These are phyloP conservation scores for Gymnocephalus cernua DNA, from an alignment of 2,113 vertebrate species.

Conservation along the genomic window DNA sequence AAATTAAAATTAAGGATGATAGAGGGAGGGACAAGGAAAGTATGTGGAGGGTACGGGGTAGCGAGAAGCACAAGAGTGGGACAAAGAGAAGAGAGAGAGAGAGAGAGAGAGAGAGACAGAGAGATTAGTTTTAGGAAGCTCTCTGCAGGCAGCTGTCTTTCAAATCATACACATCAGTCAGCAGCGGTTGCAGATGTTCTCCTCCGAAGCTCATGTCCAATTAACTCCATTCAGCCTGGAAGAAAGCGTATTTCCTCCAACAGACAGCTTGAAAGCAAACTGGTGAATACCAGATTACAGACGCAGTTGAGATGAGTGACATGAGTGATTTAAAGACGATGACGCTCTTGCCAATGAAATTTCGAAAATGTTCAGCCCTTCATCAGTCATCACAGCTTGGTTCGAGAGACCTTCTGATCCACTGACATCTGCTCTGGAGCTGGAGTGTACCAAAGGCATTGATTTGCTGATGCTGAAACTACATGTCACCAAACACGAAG, in stretches of 20 bases:
- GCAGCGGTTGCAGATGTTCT: conserved; percentile 63
- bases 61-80: neutral
- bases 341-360: conserved; percentile 20
- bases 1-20: conserved; percentile 32
- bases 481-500: conserved; percentile 28
- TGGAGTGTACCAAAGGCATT: conserved; percentile 3
- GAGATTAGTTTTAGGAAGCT: conserved; percentile 58
- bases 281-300: conserved; percentile 57
- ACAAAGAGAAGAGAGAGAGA: conserved; percentile 30
- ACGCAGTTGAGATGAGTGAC: conserved; percentile 42
- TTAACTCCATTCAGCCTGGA: conserved; percentile 69
- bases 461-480: conserved; percentile 29
- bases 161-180: conserved; percentile 55
- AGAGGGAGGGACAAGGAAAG: conserved; percentile 5
- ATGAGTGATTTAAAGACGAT: conserved; percentile 49
- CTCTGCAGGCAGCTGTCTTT: conserved; percentile 69
- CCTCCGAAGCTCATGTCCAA: conserved; percentile 63
- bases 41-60: conserved; percentile 8
- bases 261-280: conserved; percentile 63
- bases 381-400: neutral
- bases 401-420: conserved; percentile 22
- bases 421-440: conserved; percentile 29
- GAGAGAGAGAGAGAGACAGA: conserved; percentile 17
- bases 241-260: conserved; percentile 57
- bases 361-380: conserved; percentile 18